phyloP scores from a whole-genome alignment of 2,797 vertebrate species.

The Knipowitschia caucasica region DNA sequence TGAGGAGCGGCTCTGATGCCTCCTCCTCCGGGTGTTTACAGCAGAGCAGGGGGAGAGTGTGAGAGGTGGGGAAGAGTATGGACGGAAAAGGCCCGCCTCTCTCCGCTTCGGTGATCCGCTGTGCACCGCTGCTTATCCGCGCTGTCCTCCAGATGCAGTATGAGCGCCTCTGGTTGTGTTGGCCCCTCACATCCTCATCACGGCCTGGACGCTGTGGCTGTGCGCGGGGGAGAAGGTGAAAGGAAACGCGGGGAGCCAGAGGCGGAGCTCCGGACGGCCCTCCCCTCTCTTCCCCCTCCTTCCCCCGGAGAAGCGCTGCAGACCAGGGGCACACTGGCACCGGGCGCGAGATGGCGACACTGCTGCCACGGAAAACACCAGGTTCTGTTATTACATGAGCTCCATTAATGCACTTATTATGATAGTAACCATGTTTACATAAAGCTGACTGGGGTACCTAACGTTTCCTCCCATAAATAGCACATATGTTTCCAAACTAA shows the following conservation, averaged over 20 bases:
- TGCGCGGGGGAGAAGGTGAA: slow-evolving; percentile 6
- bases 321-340: neutral
- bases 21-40: slow-evolving; percentile 8
- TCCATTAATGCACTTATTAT: no score
- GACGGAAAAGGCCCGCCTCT: no score
- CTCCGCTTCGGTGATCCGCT: neutral
- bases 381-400: no score
- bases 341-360: neutral
- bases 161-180: neutral
- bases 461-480: no score
- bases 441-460: no score
- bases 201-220: slow-evolving; percentile 1
- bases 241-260: slow-evolving; percentile 7
- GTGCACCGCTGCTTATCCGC: neutral
- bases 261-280: slow-evolving; percentile 2
- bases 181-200: neutral
- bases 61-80: no score
- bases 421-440: no score
- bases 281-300: no score
- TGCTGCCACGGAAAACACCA: no score
- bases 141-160: neutral
- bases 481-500: no score
- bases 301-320: neutral
- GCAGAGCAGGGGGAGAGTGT: no score
- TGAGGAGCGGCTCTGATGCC: slow-evolving; percentile 4